phyloP scores from a whole-genome alignment of 2,888 invertebrate species.

The Metopia argyrocephala region DNA sequence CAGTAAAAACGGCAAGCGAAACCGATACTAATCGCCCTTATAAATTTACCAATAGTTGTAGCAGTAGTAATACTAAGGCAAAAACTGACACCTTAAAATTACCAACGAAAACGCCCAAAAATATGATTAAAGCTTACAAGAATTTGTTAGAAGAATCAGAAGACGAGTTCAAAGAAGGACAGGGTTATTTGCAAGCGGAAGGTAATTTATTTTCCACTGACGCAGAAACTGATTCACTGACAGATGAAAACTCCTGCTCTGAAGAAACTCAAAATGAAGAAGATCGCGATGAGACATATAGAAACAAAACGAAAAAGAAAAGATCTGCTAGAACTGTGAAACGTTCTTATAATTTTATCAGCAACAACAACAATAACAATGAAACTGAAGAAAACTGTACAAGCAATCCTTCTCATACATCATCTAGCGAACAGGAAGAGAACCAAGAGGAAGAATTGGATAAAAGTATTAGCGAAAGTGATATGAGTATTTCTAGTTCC shows the following conservation, averaged over 20 bases:
- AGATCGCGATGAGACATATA: conserved; percentile 1
- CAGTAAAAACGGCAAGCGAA: conserved; percentile 47
- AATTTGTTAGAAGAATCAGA: conserved; percentile 16
- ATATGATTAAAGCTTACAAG: conserved; percentile 41
- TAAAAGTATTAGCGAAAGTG: conserved; percentile 71
- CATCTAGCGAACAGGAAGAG: conserved; percentile 72
- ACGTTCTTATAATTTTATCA: conserved; percentile 47
- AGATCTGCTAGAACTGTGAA: conserved; percentile 26
- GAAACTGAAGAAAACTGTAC: conserved; percentile 1
- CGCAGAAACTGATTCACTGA: conserved; percentile 77
- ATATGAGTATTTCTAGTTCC: conserved; percentile 74
- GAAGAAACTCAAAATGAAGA: conserved; percentile 69
- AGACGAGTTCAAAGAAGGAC: conserved; percentile 19
- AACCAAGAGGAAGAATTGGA: conserved; percentile 69
- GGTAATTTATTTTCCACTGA: conserved; percentile 81
- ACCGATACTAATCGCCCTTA: conserved; percentile 5
- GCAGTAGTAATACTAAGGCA: conserved; percentile 7
- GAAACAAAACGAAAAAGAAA: conserved; percentile 16
- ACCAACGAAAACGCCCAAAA: conserved; percentile 25
- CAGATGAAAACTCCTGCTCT: conserved; percentile 68
- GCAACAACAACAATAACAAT: neutral
- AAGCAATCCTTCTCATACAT: neutral
- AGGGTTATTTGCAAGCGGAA: conserved; percentile 79
- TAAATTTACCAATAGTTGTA: conserved; percentile 4
- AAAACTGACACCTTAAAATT: neutral